Conservation (phyloP, 2,888 invertebrate genomes). For the Athalia rosae region DNA sequence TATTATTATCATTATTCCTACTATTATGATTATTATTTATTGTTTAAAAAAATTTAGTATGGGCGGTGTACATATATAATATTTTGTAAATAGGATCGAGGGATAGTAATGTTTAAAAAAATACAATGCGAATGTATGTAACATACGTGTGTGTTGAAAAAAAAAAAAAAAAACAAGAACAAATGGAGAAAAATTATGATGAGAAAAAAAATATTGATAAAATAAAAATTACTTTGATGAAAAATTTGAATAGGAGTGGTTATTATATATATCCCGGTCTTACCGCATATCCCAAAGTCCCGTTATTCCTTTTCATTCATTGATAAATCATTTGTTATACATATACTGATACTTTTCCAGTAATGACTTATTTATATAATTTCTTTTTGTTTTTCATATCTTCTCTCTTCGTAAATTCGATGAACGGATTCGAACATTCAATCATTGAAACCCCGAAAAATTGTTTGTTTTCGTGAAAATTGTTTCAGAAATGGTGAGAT, state of each 20-base stretch:
- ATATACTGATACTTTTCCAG: no score
- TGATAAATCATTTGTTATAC: neutral
- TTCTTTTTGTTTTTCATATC: no score
- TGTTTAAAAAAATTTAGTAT: slow-evolving; percentile 1
- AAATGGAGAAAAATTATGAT: slow-evolving; percentile 14
- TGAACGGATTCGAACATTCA: no score
- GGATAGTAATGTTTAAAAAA: slow-evolving; percentile 54
- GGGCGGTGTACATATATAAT: neutral
- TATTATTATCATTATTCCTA: slow-evolving; percentile 17
- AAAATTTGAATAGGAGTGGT: slow-evolving; percentile 71
- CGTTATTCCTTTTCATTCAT: slow-evolving; percentile 7
- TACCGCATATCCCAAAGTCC: slow-evolving; percentile 58
- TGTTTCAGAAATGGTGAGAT: no score
- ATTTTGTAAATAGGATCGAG: slow-evolving; percentile 54
- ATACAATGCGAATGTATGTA: slow-evolving; percentile 40
- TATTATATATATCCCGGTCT: slow-evolving; percentile 66
- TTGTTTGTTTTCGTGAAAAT: no score
- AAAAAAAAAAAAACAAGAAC: neutral
- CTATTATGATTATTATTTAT: slow-evolving; percentile 35
- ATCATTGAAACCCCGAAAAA: no score
- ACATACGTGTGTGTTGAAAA: slow-evolving; percentile 4
- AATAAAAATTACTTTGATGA: slow-evolving; percentile 69
- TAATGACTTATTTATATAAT: no score
- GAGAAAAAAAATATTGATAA: slow-evolving; percentile 55
- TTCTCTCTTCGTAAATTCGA: no score